Base-by-base conservation (phyloP, 2,888 invertebrate genomes). In the Luperina nickerlii region DNA sequence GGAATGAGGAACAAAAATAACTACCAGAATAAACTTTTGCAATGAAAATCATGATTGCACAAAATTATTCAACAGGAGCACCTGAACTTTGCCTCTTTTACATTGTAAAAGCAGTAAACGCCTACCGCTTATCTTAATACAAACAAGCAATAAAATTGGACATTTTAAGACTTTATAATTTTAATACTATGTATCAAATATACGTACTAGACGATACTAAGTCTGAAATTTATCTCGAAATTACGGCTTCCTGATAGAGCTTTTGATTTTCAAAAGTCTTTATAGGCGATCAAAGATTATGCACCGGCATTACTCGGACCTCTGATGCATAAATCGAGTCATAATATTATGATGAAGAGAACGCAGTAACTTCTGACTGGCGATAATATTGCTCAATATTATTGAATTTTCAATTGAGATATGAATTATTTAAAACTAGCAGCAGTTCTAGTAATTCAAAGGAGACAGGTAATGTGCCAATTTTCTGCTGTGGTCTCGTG, bases 351-450 rank as follows among this genome's bases (percentile, higher is more conserved):
- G 69, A 84, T 75, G 76, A 76, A 71, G 73, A 74, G 70, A 86
- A 79, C 27, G 63, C 75, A 54, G 73, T 77, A 69, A 78, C 60
- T 76, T 57, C 38, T 54, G 70, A 73, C 78, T 76, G 72, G 24
- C 70, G 71, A 78, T 69, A 74, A 74, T 80, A 76, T 87, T 85
- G 15, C 88, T 48, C 67, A 83, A 82, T 81, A 74, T 57, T 62
- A 81, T 83, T 76, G 65, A 73, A 76, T 78, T 85, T 86, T 85
- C 85, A 83, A 89, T 85, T 76, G 38, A 76, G 82, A 75, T 83
- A 79, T 85, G 86, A 88, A 85, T 89, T 89, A 86, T 86, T 88
- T 81, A 81, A 85, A 71, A 70, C 78, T 48, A 76, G 78, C 66
- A 32, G 66, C 48, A 65, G 51, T 85, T 81, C 69, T 48, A 71